These are phyloP conservation scores for Chaetogeoica ovagalla DNA, from an alignment of 2,888 invertebrate genomes.

Conservation along the genomic window DNA sequence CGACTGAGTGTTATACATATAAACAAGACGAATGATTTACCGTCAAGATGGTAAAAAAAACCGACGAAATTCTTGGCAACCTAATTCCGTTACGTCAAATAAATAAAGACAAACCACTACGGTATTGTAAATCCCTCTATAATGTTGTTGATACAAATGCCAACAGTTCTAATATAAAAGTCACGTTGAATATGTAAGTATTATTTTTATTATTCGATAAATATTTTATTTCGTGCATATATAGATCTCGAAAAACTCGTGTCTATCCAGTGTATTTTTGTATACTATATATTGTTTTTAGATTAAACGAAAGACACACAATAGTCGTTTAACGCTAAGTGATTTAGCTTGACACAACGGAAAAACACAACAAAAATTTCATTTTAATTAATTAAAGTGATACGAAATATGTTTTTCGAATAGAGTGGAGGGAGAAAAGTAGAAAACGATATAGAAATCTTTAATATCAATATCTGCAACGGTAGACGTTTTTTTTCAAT, in stretches of 20 bases:
- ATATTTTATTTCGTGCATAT: background rate
- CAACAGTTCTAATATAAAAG: background rate
- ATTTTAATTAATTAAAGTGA: conserved; percentile 17
- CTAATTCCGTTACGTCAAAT: background rate
- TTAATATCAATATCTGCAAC: too few species aligned
- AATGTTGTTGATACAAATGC: background rate
- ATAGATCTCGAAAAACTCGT: background rate
- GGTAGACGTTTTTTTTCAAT: too few species aligned
- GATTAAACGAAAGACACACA: too few species aligned
- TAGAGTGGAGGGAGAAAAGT: too few species aligned
- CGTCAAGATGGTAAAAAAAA: background rate
- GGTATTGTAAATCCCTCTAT: background rate
- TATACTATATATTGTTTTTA: too few species aligned
- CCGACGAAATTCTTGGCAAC: background rate
- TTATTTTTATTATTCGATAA: background rate
- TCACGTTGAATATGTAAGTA: conserved; percentile 9
- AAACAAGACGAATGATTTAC: background rate
- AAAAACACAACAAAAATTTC: background rate
- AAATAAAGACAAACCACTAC: background rate
- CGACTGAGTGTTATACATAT: too few species aligned
- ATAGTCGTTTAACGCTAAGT: too few species aligned
- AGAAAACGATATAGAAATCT: too few species aligned
- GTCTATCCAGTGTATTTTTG: background rate
- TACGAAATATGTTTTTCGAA: background rate
- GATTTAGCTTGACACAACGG: background rate